These are phyloP conservation scores for Chymomyza fuscimana DNA, from an alignment of 2,888 invertebrate species.

Conservation along the genomic window DNA sequence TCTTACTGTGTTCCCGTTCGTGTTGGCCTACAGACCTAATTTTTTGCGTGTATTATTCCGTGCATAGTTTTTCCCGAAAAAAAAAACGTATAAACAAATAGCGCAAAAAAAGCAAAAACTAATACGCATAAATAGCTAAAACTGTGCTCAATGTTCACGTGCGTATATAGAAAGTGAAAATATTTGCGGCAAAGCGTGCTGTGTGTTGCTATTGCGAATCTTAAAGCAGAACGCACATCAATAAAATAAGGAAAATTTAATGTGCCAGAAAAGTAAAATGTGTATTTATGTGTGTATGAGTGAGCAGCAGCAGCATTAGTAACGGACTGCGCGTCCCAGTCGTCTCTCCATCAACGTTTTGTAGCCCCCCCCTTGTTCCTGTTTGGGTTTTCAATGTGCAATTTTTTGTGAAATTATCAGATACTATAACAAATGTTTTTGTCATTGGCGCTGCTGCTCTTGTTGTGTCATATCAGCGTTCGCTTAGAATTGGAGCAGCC, in stretches of 20 bases:
- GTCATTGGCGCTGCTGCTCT: background rate
- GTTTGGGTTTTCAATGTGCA: conserved; percentile 30
- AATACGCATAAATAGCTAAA: conserved; percentile 42
- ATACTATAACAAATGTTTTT: conserved; percentile 9
- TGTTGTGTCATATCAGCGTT: background rate
- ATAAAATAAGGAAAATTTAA: conserved; percentile 14
- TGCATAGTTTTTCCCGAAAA: conserved; percentile 68
- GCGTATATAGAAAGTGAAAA: conserved; percentile 35
- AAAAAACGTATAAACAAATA: conserved; percentile 33
- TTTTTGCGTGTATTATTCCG: conserved; percentile 62
- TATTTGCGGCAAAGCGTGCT: conserved; percentile 25
- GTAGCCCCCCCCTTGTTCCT: conserved; percentile 4
- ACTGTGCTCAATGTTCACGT: conserved; percentile 9
- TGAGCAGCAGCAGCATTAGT: conserved; percentile 17
- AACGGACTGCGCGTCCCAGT: conserved; percentile 31
- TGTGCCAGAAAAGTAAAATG: conserved; percentile 20
- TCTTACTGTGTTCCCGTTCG: conserved; percentile 74
- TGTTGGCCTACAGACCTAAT: conserved; percentile 74
- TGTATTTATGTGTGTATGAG: conserved; percentile 25
- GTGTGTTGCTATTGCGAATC: background rate
- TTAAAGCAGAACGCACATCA: conserved; percentile 13
- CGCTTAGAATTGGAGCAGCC: conserved; percentile 19
- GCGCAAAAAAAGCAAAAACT: conserved; percentile 38
- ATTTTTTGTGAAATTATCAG: conserved; percentile 38
- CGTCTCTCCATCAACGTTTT: background rate